Base-by-base conservation (phyloP, 2,888 invertebrate species). In the Protodeltote pygarga region DNA sequence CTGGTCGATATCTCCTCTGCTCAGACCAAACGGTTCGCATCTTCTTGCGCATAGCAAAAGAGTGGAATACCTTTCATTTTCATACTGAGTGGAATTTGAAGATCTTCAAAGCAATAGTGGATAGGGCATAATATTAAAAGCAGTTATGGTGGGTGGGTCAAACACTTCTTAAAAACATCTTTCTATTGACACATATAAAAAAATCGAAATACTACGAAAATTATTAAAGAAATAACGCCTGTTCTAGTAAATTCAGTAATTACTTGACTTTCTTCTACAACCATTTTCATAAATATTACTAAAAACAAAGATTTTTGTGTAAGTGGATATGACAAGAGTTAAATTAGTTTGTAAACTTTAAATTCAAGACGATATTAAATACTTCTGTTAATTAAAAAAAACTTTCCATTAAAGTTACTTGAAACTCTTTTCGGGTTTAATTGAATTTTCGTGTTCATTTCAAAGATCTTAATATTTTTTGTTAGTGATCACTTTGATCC, bases 251-350 rank as follows among this genome's bases (percentile, higher is more conserved):
- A 57, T 60, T 34, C 46, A 42, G 40, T 50, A 65, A 72, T 67
- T 68, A 68, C 52, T 59, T 38, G 47, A 52, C 52, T 68, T 69
- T 64, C 48, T 50, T 50, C 23, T 45, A 44, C 46, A 54, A 59
- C 15, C 15, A 25, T 39, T 62, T 66, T 58, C 58, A 41, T 46
- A 59, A 70, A 61, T 58, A 64, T 55, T 52, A 28, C 11, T 34
- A 19, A 4, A n/a, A n/a, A 34, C 62, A 50, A 25, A 11, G 65
- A 65, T 48, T 31, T 23, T 15, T 15, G 5, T 5, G 3, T 5
- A 1, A 4, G 14, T 63, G 45, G 65, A 65, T 25, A 32, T 17
- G 60, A 25, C 40, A 41, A 6, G 19, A 3, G 2, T 10, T 13
- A 6, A 24, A 24, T 21, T 17, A 10, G 20, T 27, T 20, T 10